Evolutionary conservation across 2,113 vertebrate species (phyloP), one percentile per base, ranked within the genome.

Genomic region (Atrichornis clamosus): DNA sequence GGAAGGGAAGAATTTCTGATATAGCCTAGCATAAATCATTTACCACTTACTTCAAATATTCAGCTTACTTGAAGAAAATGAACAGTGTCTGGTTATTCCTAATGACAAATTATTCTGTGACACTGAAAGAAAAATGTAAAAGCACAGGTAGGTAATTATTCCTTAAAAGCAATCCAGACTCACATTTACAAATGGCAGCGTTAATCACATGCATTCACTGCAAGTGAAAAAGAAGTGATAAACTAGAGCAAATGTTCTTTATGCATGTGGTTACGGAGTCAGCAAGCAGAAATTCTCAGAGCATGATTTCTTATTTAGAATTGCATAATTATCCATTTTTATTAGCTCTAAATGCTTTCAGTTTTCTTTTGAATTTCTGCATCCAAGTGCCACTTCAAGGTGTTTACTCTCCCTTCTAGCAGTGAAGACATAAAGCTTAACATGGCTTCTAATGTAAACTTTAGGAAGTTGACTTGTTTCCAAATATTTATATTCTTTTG

Each of bases 61-160:
- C 65, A 77, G 37, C 86, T 79, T 87, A 39, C 52, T 35, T 86
- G 47, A 86, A 80, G 79, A 94, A 86, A 94, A 81, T 30, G 76
- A 91, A 58, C 39, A 60, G 30, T 41, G 64, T 19, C 35, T 96
- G 50, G 60, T 85, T 91, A 94, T 86, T 90, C 64, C 72, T 87
- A 94, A 67, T 77, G 46, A 62, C n/a, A 91, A 92, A 87, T 70
- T 78, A 91, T 81, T 69, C 81, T 87, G 13, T 44, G 82, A 81
- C 53, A 75, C 22, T 63, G 20, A 95, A 92, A 95, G 39, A 94
- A 87, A 94, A 92, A 95, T 85, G 35, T 64, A 84, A 92, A 96
- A 92, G 47, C 67, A 91, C 42, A 93, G 42, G 33, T 84, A 93
- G 64, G 82, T 87, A 92, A 97, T 93, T 89, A 93, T 79, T 96